Evolutionary conservation across 2,888 invertebrate species (phyloP).

Genomic region (Acrobeloides nanus): DNA sequence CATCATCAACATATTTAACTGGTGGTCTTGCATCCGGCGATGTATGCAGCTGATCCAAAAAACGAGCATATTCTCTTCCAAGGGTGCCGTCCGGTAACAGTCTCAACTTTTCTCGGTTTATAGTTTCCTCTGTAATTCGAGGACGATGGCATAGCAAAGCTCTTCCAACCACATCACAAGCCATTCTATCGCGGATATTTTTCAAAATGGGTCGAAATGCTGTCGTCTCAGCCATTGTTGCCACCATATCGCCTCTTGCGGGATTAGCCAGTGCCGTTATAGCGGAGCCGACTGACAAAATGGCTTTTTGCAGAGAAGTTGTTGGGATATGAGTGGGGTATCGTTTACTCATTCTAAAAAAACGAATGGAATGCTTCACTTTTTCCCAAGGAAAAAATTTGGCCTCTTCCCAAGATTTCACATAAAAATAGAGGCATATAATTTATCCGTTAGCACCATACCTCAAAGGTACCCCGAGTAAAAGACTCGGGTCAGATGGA

Average conservation of each 20-base stretch:
- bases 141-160: conserved; percentile 71
- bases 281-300: conserved; percentile 70
- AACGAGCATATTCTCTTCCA: conserved; percentile 72
- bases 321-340: conserved; percentile 49
- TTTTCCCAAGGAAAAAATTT: no score
- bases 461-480: no score
- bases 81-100: conserved; percentile 72
- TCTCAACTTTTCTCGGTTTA: conserved; percentile 69
- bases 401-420: no score
- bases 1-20: conserved; percentile 83
- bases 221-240: conserved; percentile 85
- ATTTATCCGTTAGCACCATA: no score
- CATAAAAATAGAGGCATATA: no score
- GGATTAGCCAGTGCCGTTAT: conserved; percentile 75
- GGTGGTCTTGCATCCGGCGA: conserved; percentile 82
- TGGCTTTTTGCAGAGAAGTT: conserved; percentile 66
- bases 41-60: conserved; percentile 64
- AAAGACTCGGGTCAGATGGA: no score
- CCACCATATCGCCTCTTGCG: conserved; percentile 75
- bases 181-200: conserved; percentile 64
- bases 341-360: conserved; percentile 19
- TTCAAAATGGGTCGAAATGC: conserved; percentile 58
- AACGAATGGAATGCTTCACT: no score
- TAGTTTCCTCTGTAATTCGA: conserved; percentile 73
- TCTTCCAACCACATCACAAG: conserved; percentile 68